These are phyloP conservation scores for Natator depressus DNA, from an alignment of 2,113 vertebrate genomes.

Conservation along the genomic window DNA sequence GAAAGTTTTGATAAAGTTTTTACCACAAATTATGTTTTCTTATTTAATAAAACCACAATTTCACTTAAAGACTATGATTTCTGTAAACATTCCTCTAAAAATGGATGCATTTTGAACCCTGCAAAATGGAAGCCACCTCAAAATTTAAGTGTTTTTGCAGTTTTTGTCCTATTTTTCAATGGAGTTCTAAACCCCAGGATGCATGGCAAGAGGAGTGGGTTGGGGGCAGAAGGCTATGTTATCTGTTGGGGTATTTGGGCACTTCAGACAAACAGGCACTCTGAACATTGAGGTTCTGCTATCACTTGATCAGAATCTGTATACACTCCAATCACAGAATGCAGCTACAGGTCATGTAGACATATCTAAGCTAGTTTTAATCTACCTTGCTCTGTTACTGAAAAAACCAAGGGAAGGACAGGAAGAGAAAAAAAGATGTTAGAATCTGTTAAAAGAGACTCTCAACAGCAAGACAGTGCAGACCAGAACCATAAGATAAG, in stretches of 20 bases:
- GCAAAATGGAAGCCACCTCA: neutral
- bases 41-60: neutral
- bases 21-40: neutral
- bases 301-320: neutral
- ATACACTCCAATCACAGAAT: neutral
- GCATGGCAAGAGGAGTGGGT: neutral
- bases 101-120: no score
- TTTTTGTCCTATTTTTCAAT: neutral
- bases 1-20: neutral
- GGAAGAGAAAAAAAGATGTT: accelerated
- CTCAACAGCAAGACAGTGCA: neutral
- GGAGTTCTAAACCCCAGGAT: neutral
- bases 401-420: neutral
- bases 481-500: neutral
- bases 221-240: neutral
- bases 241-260: neutral
- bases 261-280: neutral
- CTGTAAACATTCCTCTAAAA: neutral
- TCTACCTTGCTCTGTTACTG: neutral
- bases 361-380: neutral
- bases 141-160: neutral
- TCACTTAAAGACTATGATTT: neutral
- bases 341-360: neutral
- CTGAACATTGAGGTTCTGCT: neutral
- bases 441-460: neutral